A percentile compares a stretch with the other conserved stretches of the same genome.
These are phyloP conservation scores for Orgyia antiqua DNA, from an alignment of 2,888 invertebrate species.

Conservation along the genomic window DNA sequence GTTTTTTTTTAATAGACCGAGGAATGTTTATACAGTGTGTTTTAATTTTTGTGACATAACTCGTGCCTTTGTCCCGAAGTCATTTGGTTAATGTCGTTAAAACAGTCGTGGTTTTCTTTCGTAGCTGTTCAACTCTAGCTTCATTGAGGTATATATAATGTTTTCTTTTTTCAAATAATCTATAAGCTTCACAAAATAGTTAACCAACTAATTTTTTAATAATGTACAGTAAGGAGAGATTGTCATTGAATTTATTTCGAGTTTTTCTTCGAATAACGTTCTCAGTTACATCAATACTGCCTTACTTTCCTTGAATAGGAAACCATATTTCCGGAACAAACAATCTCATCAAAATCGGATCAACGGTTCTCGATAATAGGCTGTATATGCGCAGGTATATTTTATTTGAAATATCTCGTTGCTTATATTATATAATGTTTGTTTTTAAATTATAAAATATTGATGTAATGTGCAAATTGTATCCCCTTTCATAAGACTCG, in stretches of 20 bases:
- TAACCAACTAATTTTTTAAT: too few species aligned
- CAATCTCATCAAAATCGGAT: constrained; percentile 31
- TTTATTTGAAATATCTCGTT: constrained; percentile 5
- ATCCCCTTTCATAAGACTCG: too few species aligned
- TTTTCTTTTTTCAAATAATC: too few species aligned
- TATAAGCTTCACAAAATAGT: too few species aligned
- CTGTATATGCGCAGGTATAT: neutral
- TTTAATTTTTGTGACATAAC: constrained; percentile 23
- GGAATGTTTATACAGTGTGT: constrained; percentile 21
- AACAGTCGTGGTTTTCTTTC: constrained; percentile 13
- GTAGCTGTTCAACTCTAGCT: too few species aligned
- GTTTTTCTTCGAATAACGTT: too few species aligned
- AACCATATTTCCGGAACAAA: constrained; percentile 23
- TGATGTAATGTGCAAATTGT: too few species aligned
- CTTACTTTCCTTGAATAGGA: constrained; percentile 22
- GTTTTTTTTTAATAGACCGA: constrained; percentile 20
- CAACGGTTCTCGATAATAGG: constrained; percentile 27
- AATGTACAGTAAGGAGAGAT: too few species aligned
- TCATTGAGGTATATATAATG: too few species aligned
- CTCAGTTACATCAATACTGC: too few species aligned
- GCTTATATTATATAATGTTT: constrained; percentile 3
- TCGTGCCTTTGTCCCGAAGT: constrained; percentile 24
- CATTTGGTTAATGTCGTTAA: constrained; percentile 27
- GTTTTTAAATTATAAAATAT: too few species aligned
- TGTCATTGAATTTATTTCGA: too few species aligned